Evolutionary conservation across 2,113 vertebrate species (phyloP), one percentile per base, ranked within the genome.

Genomic region (Eleginops maclovinus): DNA sequence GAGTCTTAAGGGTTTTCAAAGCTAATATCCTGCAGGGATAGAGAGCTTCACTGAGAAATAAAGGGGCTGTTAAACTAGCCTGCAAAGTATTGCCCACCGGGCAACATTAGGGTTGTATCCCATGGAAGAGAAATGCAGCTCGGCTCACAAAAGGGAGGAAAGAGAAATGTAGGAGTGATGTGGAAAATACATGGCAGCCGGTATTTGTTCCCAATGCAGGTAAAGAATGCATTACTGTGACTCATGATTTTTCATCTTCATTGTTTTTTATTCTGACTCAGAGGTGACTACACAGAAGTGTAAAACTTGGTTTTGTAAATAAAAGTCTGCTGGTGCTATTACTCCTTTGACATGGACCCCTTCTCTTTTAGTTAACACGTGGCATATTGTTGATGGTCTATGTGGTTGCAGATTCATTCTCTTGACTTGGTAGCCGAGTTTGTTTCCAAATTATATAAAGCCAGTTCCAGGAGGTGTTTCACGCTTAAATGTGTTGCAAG

Each of bases 21-120:
- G 88, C 83, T 62, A 83, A 82, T 80, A 78, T 87, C 83, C 75
- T 85, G 66, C 83, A 82, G 76, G 72, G 64, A 79, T 62, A 70
- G 54, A 81, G 79, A 83, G 78, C 82, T 88, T 85, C 71, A 84
- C 63, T 63, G 64, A 64, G 74, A 88, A 89, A 84, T 86, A 89
- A 90, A 88, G 73, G 53, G 75, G 70, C 63, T 78, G 36, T 83
- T 84, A 80, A 83, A 91, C 82, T 65, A 77, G 72, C 71, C 84
- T 69, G 69, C 53, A 83, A 83, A 79, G 68, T 64, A 66, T 65
- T 76, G 61, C 62, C 80, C 82, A 72, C 47, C 69, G 80, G 64
- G 72, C 70, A 72, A 68, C 69, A 78, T 73, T 67, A 67, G 41
- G 36, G 65, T 80, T 79, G 40, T 31, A 77, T 64, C 4, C 26